These are phyloP conservation scores for Hypsibius dujardini DNA, from an alignment of 1,140 invertebrate species.

Conservation along the genomic window DNA sequence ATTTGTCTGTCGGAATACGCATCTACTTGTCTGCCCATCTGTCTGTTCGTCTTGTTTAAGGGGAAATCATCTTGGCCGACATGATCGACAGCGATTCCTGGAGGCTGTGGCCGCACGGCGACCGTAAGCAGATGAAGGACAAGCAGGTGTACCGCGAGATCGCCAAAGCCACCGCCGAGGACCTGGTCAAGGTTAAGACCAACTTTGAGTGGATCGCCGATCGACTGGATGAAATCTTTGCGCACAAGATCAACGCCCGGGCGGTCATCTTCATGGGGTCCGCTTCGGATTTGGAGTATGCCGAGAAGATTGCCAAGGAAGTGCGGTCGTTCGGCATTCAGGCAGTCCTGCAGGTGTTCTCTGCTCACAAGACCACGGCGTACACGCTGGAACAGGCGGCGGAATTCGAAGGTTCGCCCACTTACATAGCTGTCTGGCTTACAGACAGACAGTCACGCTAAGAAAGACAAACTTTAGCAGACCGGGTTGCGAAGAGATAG, in stretches of 20 bases:
- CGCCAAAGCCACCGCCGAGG: constrained; percentile 55
- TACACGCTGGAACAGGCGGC: constrained; percentile 61
- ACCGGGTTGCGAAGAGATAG: no score
- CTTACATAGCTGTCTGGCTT: no score
- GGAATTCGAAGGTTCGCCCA: constrained; percentile 69
- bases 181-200: constrained; percentile 66
- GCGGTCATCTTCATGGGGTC: constrained; percentile 87
- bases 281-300: constrained; percentile 58
- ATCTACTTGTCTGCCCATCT: constrained; percentile 20
- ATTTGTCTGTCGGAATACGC: no score
- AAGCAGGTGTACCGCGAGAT: constrained; percentile 80
- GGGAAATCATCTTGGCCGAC: constrained; percentile 74
- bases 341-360: constrained; percentile 57
- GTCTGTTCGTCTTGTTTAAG: constrained; percentile 34
- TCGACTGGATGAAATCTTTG: constrained; percentile 36
- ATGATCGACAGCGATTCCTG: constrained; percentile 96
- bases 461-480: no score
- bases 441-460: no score
- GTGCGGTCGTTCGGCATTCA: constrained; percentile 50
- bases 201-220: constrained; percentile 88
- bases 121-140: constrained; percentile 88
- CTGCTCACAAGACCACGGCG: constrained; percentile 80
- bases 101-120: constrained; percentile 87
- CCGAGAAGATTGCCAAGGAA: constrained; percentile 56
- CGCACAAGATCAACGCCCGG: constrained; percentile 25